Evolutionary conservation across 2,797 vertebrate species (phyloP), one percentile per base, ranked within the genome.

Genomic region (Takifugu ocellatus): DNA sequence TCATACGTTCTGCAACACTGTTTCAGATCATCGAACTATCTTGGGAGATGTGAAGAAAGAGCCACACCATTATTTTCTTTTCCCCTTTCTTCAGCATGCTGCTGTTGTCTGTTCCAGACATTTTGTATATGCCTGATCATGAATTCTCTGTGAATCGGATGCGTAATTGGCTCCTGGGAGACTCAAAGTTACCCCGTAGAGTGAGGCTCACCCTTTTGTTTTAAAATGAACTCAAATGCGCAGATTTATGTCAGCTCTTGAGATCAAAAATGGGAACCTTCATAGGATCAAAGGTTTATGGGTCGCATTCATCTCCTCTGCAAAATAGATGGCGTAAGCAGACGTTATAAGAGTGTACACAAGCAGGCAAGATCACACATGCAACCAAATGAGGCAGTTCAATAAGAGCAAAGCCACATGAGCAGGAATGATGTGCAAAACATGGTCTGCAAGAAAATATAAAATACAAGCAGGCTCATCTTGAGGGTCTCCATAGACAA

Each of bases 1-100:
- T 91, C 91, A 90, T 92, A 93, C 92, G 92, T 93, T 92, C 88
- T 85, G 86, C 81, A 91, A 92, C 72, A 90, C 87, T 59, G 91
- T 89, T 90, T 93, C 89, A 55, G 91, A 85, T 59, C 89, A 89
- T 91, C 87, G 90, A 88, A 89, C 89, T 88, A 89, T 92, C 91
- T 92, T 92, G 90, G 91, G 91, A 92, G 92, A 92, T 91, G 91
- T 93, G 91, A 91, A 91, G 92, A 93, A 91, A 92, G 91, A 93
- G 91, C 86, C 89, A 88, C 87, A 93, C 79, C 87, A 90, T 92
- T 92, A 92, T 86, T 89, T 73, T 87, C 88, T 21, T 84, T 88
- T 88, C 84, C 75, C 80, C 84, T 86, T 91, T 92, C 91, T 93
- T 93, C 91, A 92, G 89, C 76, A 81, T 85, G 81, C 81, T 83